Evolutionary conservation across 2,113 vertebrate genomes (phyloP), one percentile per base, ranked within the genome.

Genomic region (Nothoprocta perdicaria): DNA sequence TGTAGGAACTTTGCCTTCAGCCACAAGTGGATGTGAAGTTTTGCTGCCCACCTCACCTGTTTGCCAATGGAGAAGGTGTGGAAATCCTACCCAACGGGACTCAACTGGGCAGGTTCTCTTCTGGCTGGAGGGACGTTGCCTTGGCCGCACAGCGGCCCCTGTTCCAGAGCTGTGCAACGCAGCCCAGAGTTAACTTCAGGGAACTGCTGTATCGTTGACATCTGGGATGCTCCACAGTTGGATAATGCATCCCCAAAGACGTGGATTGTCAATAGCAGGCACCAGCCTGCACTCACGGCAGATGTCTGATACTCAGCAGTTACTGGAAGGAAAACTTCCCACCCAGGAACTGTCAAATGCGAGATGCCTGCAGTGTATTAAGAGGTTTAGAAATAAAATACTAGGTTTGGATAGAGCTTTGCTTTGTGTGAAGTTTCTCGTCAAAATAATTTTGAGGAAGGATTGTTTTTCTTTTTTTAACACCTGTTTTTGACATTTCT

Each of bases 371-470:
- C 16, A n/a, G 80, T 13, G 66, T 80, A 92, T 80, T 67, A 83
- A 90, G 73, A 92, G 90, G 76, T 94, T 87, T 75, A 89, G 88
- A 94, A 86, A 92, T 80, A 88, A 88, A 95, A 95, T 94, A 63
- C 33, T 52, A 65, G 88, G 68, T 83, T 94, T 68, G 88, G 76
- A 61, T 52, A 89, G 73, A 83, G 52, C 14, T 71, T 91, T 88
- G 68, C 85, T 95, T 90, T 84, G 67, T 88, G 73, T 66, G 83
- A 90, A 88, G 35, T 66, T 91, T 88, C 61, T 86, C 58, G 0
- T 93, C 93, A 95, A 92, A 93, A 94, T 94, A 92, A 93, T 88
- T 95, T 93, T 86, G 80, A 73, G 58, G 58, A 72, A 90, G 77
- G 79, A 79, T 69, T 95, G 80, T 91, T 95, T 93, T 85, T 83